Evolutionary conservation across 2,113 vertebrate species (phyloP), one percentile per base, ranked within the genome.

Genomic region (Carlito syrichta): DNA sequence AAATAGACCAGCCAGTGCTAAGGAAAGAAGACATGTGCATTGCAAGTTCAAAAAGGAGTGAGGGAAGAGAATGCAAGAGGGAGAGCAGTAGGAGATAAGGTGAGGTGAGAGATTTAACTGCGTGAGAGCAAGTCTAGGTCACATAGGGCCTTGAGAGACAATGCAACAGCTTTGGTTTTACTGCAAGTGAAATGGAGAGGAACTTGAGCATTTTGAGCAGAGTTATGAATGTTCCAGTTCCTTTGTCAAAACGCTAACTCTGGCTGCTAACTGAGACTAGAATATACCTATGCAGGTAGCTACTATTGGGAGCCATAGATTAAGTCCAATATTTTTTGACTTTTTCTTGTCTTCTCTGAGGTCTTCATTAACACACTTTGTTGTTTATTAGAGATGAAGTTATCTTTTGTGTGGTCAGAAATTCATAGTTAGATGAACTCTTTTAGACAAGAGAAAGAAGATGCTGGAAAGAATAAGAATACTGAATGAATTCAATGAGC

Each of bases 331-430:
- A n/a, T 10, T 6, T 6, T 43, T 27, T 7, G 35, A 7, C 10
- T 74, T 66, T 95, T 66, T 38, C 35, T 77, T 89, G 82, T 82
- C 43, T 52, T 83, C 43, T n/a, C 25, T 78, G 2, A 2, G 22
- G 32, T 50, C 58, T 62, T 81, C 6, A 50, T 56, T 86, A 79
- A 40, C 76, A 92, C 19, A 17, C 35, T 69, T n/a, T 71, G 23
- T 50, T 83, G 27, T 83, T 50, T 58, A 52, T 30, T 90, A 66
- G 86, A 54, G 79, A 58, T 35, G 25, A 94, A 40, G 58, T 81
- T 69, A 63, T 77, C 40, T 81, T 89, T 79, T 25, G 9, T 16
- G 8, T 45, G 48, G 48, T 83, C 50, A 86, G 60, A 86, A 69
- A 95, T 48, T 30, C 32, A 27, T 25, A 52, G 12, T 38, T 35